Base-by-base conservation (phyloP, 2,113 vertebrate species). In the Amphilophus citrinellus region DNA sequence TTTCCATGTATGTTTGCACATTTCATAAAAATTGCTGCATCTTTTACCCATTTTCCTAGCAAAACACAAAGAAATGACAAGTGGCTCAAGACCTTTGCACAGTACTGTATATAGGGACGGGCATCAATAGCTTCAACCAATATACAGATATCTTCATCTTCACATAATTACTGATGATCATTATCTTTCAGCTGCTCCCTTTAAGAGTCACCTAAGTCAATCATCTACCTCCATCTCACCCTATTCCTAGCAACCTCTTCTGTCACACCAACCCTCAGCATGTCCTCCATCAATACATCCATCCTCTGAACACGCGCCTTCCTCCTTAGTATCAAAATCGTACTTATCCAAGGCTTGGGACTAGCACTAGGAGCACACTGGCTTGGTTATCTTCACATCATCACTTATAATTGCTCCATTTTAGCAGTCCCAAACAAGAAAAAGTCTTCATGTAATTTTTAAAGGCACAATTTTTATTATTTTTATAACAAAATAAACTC, bases 401-500 rank as follows among this genome's bases (percentile, higher is more conserved):
- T 56, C 30, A 50, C 47, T 17, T 30, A 50, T 30, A 71, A 24
- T 50, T 30, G 39, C 39, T 42, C 10, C 10, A 42, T 42, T 42
- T 42, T 42, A 42, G 42, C 32, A 59, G 61, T 30, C 4, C 61
- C 59, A 39, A 57, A 5, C 9, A 58, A 73, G 20, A 73, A 6
- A 65, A 63, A 53, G 44, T 6, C 15, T 39, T 53, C 35, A 2
- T 24, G 10, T 61, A 5, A 47, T n/a, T 47, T 10, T 7, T 84
- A 24, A 58, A 58, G 44, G 47, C 4, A 88, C 20, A 50, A 39
- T 27, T 86, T 76, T 65, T 7, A 76, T 78, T 85, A 0, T 56
- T 77, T 79, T 82, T 39, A 32, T 79, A 79, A 47, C 18, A 87
- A 87, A 88, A 88, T 71, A 82, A 79, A 71, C 3, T 61, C 18